Base-by-base conservation (phyloP, 2,113 vertebrate genomes). In the Coptodon rendalli region DNA sequence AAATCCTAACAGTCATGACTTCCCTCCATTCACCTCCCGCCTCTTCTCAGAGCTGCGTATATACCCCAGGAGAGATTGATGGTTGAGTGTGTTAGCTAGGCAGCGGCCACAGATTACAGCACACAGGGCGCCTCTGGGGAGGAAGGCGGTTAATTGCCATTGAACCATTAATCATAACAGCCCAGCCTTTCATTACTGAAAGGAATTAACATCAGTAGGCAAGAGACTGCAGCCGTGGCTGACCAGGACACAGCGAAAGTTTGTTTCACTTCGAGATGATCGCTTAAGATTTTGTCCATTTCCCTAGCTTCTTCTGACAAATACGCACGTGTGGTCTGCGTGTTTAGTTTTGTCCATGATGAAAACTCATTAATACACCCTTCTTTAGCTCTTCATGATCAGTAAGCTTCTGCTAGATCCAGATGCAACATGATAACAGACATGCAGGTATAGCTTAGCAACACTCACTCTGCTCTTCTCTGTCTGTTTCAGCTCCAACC, bases 401-500 rank as follows among this genome's bases (percentile, higher is more conserved):
- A 61, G 6, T 38, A 79, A 36, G 29, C 3, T 12, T 34, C 12
- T 83, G 48, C 14, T 14, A n/a, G 48, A 50, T 76, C 24, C 6
- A 48, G 71, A 29, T 12, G 16, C 16, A 48, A 50, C 71, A 29
- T 76, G 71, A 19, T 50, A 48, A 50, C 10, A 76, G 24, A 34
- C 14, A 16, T 83, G 31, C 40, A 31, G 8, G 2, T 19, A 22
- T 76, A 45, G 80, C 45, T 57, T 5, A 31, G 19, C 31, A 61
- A 24, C 50, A 48, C 63, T 68, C 29, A 45, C 71, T 78, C 19
- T 54, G 78, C n/a, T 86, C 9, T 48, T 31, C 68, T 92, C 27
- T 96, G 86, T 94, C 48, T 95, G 40, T 94, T 89, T 9, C 90
- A 99, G 99, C 97, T 91, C 98, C 98, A 0, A 99, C 98, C 17